Conservation (phyloP, 2,113 vertebrate genomes). For the Talpa occidentalis region DNA sequence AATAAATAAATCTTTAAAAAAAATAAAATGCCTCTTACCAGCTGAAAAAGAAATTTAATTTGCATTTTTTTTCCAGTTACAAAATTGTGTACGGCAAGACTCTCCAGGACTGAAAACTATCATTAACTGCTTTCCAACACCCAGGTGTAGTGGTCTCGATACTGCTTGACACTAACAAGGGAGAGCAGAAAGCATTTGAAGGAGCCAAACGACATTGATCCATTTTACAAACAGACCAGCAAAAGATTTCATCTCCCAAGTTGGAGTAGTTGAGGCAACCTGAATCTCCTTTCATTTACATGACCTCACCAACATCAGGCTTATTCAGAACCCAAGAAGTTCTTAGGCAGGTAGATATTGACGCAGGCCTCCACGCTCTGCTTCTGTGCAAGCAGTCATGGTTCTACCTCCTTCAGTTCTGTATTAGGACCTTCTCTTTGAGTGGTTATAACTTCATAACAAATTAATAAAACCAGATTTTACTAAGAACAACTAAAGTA, state of each 20-base stretch:
- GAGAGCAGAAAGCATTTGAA: constrained; percentile 2
- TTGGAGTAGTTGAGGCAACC: not conserved
- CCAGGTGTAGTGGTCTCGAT: not conserved
- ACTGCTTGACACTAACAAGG: constrained; percentile 27
- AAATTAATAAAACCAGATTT: constrained; percentile 8
- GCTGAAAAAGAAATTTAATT: constrained; percentile 45
- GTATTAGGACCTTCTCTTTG: not conserved
- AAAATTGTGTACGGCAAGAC: constrained; percentile 18
- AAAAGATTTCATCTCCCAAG: not conserved
- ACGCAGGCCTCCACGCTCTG: no score
- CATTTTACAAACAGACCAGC: not conserved
- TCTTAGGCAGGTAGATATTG: not conserved
- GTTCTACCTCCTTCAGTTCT: not conserved
- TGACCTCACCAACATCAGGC: not conserved
- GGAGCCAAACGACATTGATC: not conserved
- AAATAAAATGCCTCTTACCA: constrained; percentile 34
- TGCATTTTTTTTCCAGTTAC: constrained; percentile 10
- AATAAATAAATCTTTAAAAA: no score
- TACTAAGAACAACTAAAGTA: not conserved
- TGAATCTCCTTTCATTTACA: not conserved
- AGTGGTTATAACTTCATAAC: not conserved
- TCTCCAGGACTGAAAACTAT: not conserved
- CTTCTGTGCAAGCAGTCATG: fast-evolving
- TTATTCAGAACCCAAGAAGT: not conserved
- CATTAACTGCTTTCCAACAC: constrained; percentile 43